Conservation (phyloP, 1,140 invertebrate genomes). For the Halictus rubicundus region DNA sequence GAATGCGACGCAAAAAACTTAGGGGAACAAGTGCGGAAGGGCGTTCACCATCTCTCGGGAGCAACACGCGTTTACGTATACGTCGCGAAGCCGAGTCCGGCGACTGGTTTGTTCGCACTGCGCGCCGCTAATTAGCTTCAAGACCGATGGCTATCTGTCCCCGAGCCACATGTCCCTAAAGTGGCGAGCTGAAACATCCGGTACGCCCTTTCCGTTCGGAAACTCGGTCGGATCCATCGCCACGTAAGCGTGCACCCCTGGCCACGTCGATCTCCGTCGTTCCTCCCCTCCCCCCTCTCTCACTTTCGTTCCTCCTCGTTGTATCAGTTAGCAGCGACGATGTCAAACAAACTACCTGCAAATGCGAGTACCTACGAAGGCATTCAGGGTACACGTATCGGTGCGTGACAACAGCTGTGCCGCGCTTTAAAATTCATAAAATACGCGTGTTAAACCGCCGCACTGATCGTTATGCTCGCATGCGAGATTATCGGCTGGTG, state of each 20-base stretch:
- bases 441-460: constrained; percentile 32
- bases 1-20: neutral
- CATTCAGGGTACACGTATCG: neutral
- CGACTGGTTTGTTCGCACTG: constrained; percentile 69
- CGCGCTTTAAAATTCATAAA: constrained; percentile 45
- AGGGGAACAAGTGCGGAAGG: constrained; percentile 16
- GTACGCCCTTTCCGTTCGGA: constrained; percentile 63
- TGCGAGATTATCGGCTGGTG: constrained; percentile 23
- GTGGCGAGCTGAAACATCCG: constrained; percentile 72
- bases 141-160: constrained; percentile 70
- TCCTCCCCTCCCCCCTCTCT: no score
- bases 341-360: constrained; percentile 48
- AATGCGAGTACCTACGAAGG: constrained; percentile 18
- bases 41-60: constrained; percentile 44
- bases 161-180: constrained; percentile 70
- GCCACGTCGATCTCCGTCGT: constrained; percentile 1
- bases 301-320: neutral
- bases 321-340: constrained; percentile 37
- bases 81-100: constrained; percentile 29
- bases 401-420: constrained; percentile 39
- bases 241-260: neutral
- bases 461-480: constrained; percentile 27
- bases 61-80: constrained; percentile 46
- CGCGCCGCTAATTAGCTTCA: constrained; percentile 72
- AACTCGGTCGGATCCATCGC: constrained; percentile 40